Percentiles rank a stretch among this genome's conserved stretches.
phyloP scores from a whole-genome alignment of 2,888 invertebrate species.

The Cephus pulcher region DNA sequence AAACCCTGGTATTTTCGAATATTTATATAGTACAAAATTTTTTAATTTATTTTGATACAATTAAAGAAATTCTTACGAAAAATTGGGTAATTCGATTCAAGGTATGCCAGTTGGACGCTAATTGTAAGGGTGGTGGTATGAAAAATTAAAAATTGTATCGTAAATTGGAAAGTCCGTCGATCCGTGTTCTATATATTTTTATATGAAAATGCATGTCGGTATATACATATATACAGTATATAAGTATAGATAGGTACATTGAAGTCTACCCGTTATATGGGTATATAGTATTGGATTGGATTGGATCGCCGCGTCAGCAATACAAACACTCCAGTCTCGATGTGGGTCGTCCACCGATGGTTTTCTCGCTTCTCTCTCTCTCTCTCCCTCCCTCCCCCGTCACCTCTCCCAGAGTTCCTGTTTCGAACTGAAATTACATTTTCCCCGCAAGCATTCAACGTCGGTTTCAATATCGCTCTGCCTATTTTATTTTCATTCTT shows the following conservation, averaged over 20 bases:
- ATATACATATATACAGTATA: neutral
- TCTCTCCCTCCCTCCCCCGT: slow-evolving; percentile 29
- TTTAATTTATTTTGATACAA: no score
- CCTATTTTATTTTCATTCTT: slow-evolving; percentile 24
- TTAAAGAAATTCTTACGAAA: no score
- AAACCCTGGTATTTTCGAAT: no score
- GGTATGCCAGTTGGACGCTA: no score
- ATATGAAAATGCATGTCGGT: neutral
- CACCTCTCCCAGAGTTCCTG: slow-evolving; percentile 43
- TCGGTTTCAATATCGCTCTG: slow-evolving; percentile 38
- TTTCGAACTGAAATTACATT: slow-evolving; percentile 65
- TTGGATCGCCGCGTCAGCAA: slow-evolving; percentile 66
- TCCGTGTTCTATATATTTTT: no score
- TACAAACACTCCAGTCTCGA: slow-evolving; percentile 65
- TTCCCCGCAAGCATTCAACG: slow-evolving; percentile 39
- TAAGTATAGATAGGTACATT: neutral
- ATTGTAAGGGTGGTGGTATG: no score
- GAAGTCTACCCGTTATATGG: slow-evolving; percentile 37
- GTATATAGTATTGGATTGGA: slow-evolving; percentile 58
- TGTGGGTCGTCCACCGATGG: slow-evolving; percentile 54
- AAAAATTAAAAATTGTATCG: no score
- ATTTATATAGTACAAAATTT: no score
- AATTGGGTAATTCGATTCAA: no score
- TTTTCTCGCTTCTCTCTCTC: slow-evolving; percentile 18
- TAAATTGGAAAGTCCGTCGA: no score